Conservation (phyloP, 2,888 invertebrate genomes). For the Scaeva pyrastri region DNA sequence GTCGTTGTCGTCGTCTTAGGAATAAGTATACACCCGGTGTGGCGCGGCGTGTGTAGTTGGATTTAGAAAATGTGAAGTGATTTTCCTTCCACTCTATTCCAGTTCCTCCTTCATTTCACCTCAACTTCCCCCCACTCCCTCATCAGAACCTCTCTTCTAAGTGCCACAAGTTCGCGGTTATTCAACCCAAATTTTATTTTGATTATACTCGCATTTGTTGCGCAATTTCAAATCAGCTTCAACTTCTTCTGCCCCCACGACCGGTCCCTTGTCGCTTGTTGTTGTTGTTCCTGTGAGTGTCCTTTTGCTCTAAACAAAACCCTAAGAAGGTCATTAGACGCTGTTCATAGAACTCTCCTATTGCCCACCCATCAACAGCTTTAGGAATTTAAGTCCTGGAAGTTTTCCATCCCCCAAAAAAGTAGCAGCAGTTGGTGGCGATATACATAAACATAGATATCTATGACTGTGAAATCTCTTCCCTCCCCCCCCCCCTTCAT, state of each 20-base stretch:
- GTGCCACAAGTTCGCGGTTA: conserved; percentile 60
- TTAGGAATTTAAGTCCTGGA: conserved; percentile 28
- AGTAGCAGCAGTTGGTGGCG: background rate
- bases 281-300: background rate
- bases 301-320: conserved; percentile 28
- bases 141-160: background rate
- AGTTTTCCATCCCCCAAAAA: conserved; percentile 15
- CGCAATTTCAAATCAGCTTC: conserved; percentile 65
- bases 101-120: too few relatives aligned
- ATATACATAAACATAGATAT: background rate
- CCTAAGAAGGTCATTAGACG: conserved; percentile 70
- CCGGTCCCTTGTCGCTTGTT: background rate
- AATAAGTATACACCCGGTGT: too few relatives aligned
- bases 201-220: conserved; percentile 73
- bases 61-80: conserved; percentile 25
- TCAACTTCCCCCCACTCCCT: too few relatives aligned
- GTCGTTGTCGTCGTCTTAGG: conserved; percentile 20
- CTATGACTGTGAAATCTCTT: background rate
- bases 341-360: conserved; percentile 8
- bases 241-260: background rate
- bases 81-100: background rate
- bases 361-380: too few relatives aligned
- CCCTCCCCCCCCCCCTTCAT: too few relatives aligned
- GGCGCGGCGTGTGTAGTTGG: too few relatives aligned
- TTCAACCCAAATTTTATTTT: conserved; percentile 70